Evolutionary conservation across 2,113 vertebrate genomes (phyloP), one percentile per base, ranked within the genome.

Genomic region (Nansenia antarctica): DNA sequence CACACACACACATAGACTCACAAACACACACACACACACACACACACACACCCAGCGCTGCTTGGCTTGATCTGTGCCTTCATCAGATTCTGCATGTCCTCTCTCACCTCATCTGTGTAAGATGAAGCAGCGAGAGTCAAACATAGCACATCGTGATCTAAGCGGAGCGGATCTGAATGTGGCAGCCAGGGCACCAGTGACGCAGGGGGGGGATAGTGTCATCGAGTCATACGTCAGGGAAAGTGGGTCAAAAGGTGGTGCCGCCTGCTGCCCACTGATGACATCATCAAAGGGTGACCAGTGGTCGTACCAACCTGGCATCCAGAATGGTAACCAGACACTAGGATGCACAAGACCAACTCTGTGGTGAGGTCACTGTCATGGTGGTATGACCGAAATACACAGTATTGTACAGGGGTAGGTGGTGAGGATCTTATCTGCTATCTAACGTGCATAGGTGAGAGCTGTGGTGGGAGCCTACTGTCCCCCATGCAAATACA

Each of bases 191-290:
- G 32, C 66, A n/a, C n/a, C n/a, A 59, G 60, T 80, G 81, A 82
- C 65, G 72, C 66, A 27, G 9, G 22, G 22, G 31, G 31, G 35
- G 35, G 35, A 37, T 11, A 37, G 35, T 7, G 70, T 27, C 62
- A 82, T 78, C 65, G 71, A 84, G 68, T 63, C 37, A 74, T 84
- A 76, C 62, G 76, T 80, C 79, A 76, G 69, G 62, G 20, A n/a
- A 70, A 68, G 52, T 71, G 15, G 66, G 77, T 63, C 65, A 79
- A 74, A 74, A 64, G 72, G 75, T 29, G 60, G 52, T 55, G 14
- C 52, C 65, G 22, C 9, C 22, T n/a, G 20, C 22, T n/a, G 20
- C 30, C 35, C n/a, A n/a, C n/a, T 18, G 34, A 54, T 76, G 60
- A 63, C 67, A 69, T 76, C 63, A 70, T 52, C 18, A 61, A 18